Base-by-base conservation (phyloP, 2,888 invertebrate genomes). In the Lepidochrysops patricia region DNA sequence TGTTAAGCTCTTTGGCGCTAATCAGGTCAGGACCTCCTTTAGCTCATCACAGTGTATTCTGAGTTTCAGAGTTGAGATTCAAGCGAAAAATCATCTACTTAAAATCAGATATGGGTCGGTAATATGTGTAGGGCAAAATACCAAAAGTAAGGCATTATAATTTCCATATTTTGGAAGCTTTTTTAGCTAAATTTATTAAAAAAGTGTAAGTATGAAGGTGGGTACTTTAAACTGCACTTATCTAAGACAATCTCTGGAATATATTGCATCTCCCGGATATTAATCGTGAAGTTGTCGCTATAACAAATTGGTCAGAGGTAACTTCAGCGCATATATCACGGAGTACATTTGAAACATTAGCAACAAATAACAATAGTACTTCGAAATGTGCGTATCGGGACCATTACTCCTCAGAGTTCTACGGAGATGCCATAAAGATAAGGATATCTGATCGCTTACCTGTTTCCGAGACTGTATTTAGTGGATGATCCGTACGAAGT, bases 351-450 rank as follows among this genome's bases (percentile, higher is more conserved):
- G 70, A 66, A 73, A 75, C 73, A 77, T 75, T 76, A 77, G 79
- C 75, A 75, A 80, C 79, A 78, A 79, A 79, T n/a, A n/a, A n/a
- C n/a, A n/a, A 79, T 75, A 75, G 74, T 78, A 77, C 79, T 76
- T 76, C 75, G 76, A 77, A 80, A 80, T 79, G 78, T 77, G 81
- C 79, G 80, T 82, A 84, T 82, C 82, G 82, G 74, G 64, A 68
- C 83, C 82, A 84, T 85, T 80, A 82, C 76, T 84, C 84, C 82
- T 80, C 75, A 68, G 74, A 80, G 80, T 83, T 82, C 80, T 80
- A 83, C 83, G 82, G 82, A 83, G 84, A 84, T 83, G 80, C 80
- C 76, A 82, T 84, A 82, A 83, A 85, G 84, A 83, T 84, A 83
- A 72, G 70, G 75, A 75, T 80, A 81, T 81, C 79, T 72, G 77